Conservation (phyloP, 2,113 vertebrate species). For the Syngnathoides biaculeatus region DNA sequence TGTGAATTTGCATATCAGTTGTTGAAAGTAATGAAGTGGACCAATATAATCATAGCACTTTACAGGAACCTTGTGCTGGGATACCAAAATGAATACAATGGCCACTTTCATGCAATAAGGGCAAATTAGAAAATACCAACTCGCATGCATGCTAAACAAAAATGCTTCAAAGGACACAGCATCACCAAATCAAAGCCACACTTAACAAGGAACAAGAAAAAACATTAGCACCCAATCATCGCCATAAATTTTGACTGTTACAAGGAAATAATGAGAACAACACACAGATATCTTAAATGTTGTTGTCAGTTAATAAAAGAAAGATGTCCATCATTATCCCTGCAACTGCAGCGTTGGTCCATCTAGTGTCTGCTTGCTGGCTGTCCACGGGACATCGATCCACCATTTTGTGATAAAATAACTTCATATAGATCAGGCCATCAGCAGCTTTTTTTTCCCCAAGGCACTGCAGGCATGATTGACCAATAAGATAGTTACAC, state of each 20-base stretch:
- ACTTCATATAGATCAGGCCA: constrained; percentile 42
- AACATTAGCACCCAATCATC: constrained; percentile 1
- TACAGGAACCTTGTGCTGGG: neutral
- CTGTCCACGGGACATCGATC: constrained; percentile 36
- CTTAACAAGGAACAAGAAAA: constrained; percentile 19
- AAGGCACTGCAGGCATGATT: constrained; percentile 32
- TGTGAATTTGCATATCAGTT: no score
- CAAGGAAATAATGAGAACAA: constrained; percentile 13
- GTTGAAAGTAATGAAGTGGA: neutral
- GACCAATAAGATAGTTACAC: no score
- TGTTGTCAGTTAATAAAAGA: constrained; percentile 1
- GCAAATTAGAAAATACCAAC: neutral
- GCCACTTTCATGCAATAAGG: neutral
- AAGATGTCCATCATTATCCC: neutral
- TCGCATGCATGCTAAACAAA: neutral
- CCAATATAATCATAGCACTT: neutral
- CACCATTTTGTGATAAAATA: constrained; percentile 45
- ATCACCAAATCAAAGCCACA: constrained; percentile 19
- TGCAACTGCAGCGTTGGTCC: neutral
- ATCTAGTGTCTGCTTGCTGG: constrained; percentile 3
- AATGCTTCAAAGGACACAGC: neutral
- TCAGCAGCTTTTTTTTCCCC: constrained; percentile 40
- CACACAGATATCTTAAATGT: neutral
- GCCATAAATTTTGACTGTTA: constrained; percentile 17
- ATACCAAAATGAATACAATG: neutral